Base-by-base conservation (phyloP, 2,888 invertebrate species). In the Keiferia lycopersicella region DNA sequence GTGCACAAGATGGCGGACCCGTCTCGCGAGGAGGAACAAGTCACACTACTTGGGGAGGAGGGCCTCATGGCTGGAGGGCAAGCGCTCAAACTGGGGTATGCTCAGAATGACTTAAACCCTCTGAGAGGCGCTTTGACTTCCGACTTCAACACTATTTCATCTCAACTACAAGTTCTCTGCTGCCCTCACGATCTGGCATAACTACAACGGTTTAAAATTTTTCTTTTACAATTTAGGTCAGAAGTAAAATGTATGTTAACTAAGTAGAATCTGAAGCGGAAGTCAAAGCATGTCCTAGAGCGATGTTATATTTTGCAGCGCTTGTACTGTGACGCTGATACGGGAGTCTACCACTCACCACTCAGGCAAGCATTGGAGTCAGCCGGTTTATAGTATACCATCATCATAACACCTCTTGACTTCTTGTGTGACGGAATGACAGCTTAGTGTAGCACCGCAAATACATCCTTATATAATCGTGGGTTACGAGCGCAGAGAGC, bases 81-180 rank as follows among this genome's bases (percentile, higher is more conserved):
- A 94, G 97, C 98, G 92, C 96, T 98, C 90, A 98, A 98, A 93
- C 94, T 98, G 93, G 98, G 98, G 98, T 98, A 97, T 96, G 94
- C 94, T 78, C 82, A 73, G 80, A 80, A 82, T 83, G 80, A 81
- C 78, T 82, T 77, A 79, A 76, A 71, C 76, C 82, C 84, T 83
- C 85, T 77, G 72, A 66, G 85, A 80, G 81, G 76, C 80, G 86
- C 82, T 79, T 86, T 87, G 85, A 88, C 84, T 83, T 84, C 81
- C 76, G 74, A 75, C 76, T 66, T 66, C 22, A 22, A 56, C 18
- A 22, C 39, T 39, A 10, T n/a, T 20, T 39, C n/a, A 22, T 51
- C 12, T 50, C 18, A 18, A n/a, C 10, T 18, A 20, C 0, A 20
- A n/a, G n/a, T 59, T 18, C 41, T 12, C 11, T 20, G 3, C 12